These are phyloP conservation scores for Halcyon badia DNA, from an alignment of 2,797 vertebrate species.

Conservation along the genomic window DNA sequence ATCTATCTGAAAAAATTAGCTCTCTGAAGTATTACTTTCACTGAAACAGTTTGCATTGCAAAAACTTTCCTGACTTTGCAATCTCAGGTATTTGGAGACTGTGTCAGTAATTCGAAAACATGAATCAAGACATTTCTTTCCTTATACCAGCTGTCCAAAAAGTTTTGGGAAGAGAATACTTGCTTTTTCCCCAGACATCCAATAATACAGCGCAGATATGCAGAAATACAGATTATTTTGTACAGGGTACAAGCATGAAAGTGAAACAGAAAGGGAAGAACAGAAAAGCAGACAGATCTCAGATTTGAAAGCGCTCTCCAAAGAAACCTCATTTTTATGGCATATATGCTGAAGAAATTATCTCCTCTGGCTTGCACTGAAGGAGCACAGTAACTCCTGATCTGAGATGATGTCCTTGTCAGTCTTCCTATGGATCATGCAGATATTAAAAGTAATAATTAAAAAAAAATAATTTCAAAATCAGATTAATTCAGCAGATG, in stretches of 20 bases:
- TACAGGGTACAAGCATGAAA: background rate
- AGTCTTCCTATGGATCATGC: background rate
- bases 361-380: background rate
- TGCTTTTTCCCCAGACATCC: background rate
- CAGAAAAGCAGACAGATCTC: background rate
- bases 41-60: background rate
- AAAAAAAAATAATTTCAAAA: background rate
- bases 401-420: background rate
- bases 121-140: background rate
- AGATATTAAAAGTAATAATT: background rate
- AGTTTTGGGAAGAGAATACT: background rate
- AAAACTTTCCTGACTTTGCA: conserved; percentile 21
- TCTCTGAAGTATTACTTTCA: background rate
- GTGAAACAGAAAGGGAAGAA: background rate
- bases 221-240: background rate
- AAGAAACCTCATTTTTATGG: background rate
- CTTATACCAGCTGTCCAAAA: conserved; percentile 9
- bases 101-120: conserved; percentile 5
- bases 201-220: background rate
- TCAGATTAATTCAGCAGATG: background rate
- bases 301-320: background rate
- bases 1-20: background rate
- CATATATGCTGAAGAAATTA: background rate
- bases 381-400: background rate
- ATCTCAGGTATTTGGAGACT: background rate